Evolutionary conservation across 2,888 invertebrate species (phyloP).

Genomic region (Fabriciana adippe): DNA sequence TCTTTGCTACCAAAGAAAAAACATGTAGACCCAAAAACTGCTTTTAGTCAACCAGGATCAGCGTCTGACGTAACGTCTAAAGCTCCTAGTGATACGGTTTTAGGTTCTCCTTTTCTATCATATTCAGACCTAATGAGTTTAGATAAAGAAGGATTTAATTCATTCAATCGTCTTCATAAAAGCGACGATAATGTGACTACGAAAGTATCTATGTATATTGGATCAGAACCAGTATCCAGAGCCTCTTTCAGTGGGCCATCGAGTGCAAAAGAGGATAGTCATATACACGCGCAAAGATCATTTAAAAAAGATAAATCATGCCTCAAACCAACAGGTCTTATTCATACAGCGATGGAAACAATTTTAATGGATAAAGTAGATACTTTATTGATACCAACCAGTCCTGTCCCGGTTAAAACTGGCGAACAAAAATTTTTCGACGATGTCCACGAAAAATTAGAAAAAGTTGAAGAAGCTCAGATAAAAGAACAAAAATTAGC

Average conservation of each 20-base stretch:
- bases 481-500: constrained; percentile 38
- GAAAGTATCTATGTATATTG: constrained; percentile 75
- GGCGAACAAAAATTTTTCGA: constrained; percentile 66
- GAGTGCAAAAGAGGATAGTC: constrained; percentile 53
- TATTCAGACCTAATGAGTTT: constrained; percentile 69
- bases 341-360: constrained; percentile 81
- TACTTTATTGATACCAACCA: constrained; percentile 65
- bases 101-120: constrained; percentile 79
- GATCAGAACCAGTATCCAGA: constrained; percentile 72
- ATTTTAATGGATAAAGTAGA: constrained; percentile 81
- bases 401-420: constrained; percentile 56
- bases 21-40: constrained; percentile 53
- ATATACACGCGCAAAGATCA: constrained; percentile 50
- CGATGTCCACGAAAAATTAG: constrained; percentile 67
- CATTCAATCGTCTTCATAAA: constrained; percentile 57
- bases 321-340: constrained; percentile 65
- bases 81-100: constrained; percentile 74
- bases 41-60: constrained; percentile 68
- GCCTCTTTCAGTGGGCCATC: constrained; percentile 65
- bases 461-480: constrained; percentile 60
- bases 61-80: constrained; percentile 68
- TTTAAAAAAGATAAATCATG: constrained; percentile 54
- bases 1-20: constrained; percentile 72
- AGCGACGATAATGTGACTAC: constrained; percentile 61
- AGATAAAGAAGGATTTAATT: constrained; percentile 58